phyloP scores from a whole-genome alignment of 2,888 invertebrate species.

The Frankliniella intonsa region DNA sequence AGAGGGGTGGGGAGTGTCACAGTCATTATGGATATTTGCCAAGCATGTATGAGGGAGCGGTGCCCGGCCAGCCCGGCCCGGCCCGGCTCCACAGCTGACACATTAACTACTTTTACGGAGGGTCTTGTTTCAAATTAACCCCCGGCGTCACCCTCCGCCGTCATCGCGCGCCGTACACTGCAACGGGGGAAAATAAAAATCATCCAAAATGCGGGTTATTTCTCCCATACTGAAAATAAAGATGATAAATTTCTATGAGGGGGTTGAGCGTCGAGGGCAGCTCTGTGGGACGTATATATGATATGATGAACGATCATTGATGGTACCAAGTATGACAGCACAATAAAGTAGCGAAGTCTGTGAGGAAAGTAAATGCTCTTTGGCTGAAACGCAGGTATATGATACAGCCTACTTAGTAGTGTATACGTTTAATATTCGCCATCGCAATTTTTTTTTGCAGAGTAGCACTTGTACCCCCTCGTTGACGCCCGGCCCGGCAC shows the following conservation, averaged over 20 bases:
- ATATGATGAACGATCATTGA: no score
- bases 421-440: neutral
- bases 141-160: conserved; percentile 10
- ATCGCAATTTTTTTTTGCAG: neutral
- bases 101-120: conserved; percentile 26
- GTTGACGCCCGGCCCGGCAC: neutral
- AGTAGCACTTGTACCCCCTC: neutral
- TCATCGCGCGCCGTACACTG: neutral
- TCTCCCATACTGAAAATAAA: neutral
- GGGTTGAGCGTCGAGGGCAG: no score
- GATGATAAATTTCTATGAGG: neutral
- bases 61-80: neutral
- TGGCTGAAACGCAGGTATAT: no score
- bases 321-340: no score
- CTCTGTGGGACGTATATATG: no score
- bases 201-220: no score
- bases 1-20: conserved; percentile 8
- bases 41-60: conserved; percentile 17
- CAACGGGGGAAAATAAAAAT: neutral
- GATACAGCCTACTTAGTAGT: no score
- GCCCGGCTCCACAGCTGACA: neutral
- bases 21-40: conserved; percentile 26
- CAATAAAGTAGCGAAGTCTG: no score
- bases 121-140: conserved; percentile 23
- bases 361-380: no score